These are phyloP conservation scores for Vanacampus margaritifer DNA, from an alignment of 2,113 vertebrate species.

Conservation along the genomic window DNA sequence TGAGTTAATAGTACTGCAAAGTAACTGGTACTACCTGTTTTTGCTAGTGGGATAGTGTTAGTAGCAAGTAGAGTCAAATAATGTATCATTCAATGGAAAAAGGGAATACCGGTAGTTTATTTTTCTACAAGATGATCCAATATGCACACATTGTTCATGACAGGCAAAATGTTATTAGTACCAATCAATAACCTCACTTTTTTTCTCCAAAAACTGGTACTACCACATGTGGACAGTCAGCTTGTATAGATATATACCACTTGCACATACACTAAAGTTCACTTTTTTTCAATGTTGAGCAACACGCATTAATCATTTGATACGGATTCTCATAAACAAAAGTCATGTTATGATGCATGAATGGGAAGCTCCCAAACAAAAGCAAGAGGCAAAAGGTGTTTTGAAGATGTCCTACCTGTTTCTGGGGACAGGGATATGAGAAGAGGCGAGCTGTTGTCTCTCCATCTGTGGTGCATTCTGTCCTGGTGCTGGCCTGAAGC, in stretches of 20 bases:
- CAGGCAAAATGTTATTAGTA: not conserved
- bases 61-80: not conserved
- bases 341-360: not conserved
- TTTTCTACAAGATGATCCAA: not conserved
- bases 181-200: not conserved
- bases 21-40: not conserved
- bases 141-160: not conserved
- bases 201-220: not conserved
- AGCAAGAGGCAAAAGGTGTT: not conserved
- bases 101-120: not conserved
- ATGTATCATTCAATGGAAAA: too few relatives aligned
- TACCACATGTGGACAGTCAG: not conserved
- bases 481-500: constrained; percentile 49
- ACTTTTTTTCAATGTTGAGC: not conserved
- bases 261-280: not conserved
- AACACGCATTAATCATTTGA: not conserved
- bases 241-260: not conserved
- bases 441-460: constrained; percentile 54
- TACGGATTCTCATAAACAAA: not conserved
- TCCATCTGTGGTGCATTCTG: constrained; percentile 48
- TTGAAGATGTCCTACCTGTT: constrained; percentile 59
- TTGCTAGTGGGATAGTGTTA: not conserved
- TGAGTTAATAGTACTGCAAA: not conserved
- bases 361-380: not conserved
- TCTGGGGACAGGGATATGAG: constrained; percentile 76